Evolutionary conservation across 37 sponge, comb jelly and placozoan species (phyloP), one percentile per base, ranked within the genome.

Genomic region (Chondrosia reniformis): DNA sequence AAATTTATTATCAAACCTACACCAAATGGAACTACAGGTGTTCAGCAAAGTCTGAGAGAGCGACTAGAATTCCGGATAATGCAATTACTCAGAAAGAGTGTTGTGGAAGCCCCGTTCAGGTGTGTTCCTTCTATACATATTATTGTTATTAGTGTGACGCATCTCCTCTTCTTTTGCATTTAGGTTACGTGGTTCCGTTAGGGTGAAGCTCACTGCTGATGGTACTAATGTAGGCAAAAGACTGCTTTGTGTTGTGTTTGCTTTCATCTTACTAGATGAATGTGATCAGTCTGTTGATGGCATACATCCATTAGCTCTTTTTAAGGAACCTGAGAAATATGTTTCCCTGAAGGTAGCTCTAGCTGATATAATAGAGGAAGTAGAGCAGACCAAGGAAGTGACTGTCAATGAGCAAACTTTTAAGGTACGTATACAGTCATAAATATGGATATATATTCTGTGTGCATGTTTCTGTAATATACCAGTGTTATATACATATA

Each of bases 191-290:
- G 15, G 15, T 10, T 49, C 15, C 15, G 15, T 84, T 21, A 12
- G 58, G 4, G 78, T 84, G 8, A 84, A 84, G 61, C 38, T 84
- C 2, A 44, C 84, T 24, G 78, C 78, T 45, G 84, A 84, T 77
- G 84, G 84, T 2, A 84, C 84, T 36, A 4, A 42, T 3, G 67
- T 84, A 22, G 77, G 67, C 21, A 59, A 43, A 37, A 31, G 78
- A 46, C 36, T 84, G 4, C 27, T 21, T n/a, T 46, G 74, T 42
- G 43, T 84, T 1, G 46, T 33, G n/a, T 76, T 84, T 36, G 43
- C 72, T 22, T 84, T 77, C 44, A 84, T 78, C 25, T 10, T 77
- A 10, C 43, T 84, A 33, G 78, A 84, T 31, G 84, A 84, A 38
- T 61, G 73, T 7, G 34, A 77, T 2, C 4, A 42, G 34, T 77